Evolutionary conservation across 2,888 invertebrate species (phyloP).

Genomic region (Spilosoma lubricipeda): DNA sequence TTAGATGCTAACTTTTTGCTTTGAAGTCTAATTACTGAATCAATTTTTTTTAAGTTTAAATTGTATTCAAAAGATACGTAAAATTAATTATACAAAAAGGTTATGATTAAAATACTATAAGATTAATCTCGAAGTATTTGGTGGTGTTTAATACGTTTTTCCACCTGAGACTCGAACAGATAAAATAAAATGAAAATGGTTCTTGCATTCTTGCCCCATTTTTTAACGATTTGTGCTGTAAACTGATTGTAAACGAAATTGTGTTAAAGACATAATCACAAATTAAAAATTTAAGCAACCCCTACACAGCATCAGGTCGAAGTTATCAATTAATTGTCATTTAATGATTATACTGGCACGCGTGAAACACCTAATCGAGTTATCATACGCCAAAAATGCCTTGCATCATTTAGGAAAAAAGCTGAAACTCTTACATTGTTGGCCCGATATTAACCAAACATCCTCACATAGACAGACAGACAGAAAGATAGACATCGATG

Average conservation of each 20-base stretch:
- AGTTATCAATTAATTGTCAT: too few species aligned
- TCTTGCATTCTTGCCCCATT: background rate
- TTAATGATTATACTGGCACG: too few species aligned
- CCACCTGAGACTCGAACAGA: background rate
- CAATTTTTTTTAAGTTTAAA: background rate
- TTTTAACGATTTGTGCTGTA: background rate
- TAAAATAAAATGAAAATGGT: background rate
- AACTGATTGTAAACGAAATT: background rate
- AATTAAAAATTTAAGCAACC: too few species aligned
- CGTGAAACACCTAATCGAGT: too few species aligned
- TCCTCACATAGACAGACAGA: too few species aligned
- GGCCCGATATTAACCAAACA: too few species aligned
- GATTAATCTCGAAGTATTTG: background rate
- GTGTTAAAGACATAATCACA: too few species aligned
- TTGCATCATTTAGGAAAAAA: too few species aligned
- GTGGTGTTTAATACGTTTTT: background rate
- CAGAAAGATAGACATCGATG: too few species aligned
- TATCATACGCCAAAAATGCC: too few species aligned
- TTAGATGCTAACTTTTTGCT: background rate
- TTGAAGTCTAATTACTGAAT: background rate
- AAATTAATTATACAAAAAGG: background rate
- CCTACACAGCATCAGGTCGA: too few species aligned
- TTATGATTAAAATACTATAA: background rate
- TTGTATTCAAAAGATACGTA: background rate
- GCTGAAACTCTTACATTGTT: too few species aligned